These are phyloP conservation scores for Chloebia gouldiae DNA, from an alignment of 2,113 vertebrate genomes.

Conservation along the genomic window DNA sequence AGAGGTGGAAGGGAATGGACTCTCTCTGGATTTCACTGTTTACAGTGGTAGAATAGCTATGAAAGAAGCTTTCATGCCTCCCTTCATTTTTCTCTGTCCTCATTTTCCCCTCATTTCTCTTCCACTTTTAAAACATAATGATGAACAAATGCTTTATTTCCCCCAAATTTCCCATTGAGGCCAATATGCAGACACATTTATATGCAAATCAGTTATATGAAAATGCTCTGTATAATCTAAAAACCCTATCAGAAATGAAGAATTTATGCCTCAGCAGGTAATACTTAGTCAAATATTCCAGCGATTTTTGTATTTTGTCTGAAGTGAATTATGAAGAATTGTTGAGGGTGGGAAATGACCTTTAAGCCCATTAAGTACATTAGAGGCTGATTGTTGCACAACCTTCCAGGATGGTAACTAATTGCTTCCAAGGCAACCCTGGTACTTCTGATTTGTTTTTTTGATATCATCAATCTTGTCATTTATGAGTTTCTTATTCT, in stretches of 20 bases:
- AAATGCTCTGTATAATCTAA: neutral
- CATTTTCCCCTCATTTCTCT: neutral
- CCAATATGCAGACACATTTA: neutral
- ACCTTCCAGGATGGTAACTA: constrained; percentile 18
- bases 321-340: constrained; percentile 3
- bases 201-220: neutral
- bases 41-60: neutral
- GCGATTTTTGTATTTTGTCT: constrained; percentile 1
- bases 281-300: constrained; percentile 7
- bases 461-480: neutral
- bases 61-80: neutral
- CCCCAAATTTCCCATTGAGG: neutral
- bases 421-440: constrained; percentile 6
- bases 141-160: neutral
- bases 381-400: constrained; percentile 8
- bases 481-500: neutral
- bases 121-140: neutral
- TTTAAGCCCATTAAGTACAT: constrained; percentile 40
- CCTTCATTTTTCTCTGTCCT: neutral
- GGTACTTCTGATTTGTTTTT: neutral
- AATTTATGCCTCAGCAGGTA: constrained; percentile 6
- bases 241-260: neutral
- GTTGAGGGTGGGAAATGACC: constrained; percentile 25
- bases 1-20: neutral
- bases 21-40: neutral